Evolutionary conservation across 2,113 vertebrate species (phyloP).

Genomic region (Neopipo cinnamomea): DNA sequence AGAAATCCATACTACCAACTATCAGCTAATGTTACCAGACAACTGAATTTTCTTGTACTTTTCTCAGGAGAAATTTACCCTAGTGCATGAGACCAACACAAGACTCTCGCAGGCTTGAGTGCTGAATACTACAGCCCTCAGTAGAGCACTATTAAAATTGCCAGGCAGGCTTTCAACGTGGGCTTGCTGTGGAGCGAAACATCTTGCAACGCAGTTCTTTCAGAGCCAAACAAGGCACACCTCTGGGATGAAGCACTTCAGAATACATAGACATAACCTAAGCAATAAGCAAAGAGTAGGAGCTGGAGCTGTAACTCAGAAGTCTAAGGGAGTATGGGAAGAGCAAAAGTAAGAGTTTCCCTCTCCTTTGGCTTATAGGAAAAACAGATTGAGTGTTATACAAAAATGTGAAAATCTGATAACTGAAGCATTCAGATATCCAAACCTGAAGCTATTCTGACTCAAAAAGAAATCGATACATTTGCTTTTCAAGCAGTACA

Average conservation of each 20-base stretch:
- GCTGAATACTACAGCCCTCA: not conserved
- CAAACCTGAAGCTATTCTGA: not conserved
- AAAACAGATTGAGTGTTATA: not conserved
- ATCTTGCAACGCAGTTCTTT: not conserved
- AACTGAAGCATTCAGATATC: not conserved
- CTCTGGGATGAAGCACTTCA: not conserved
- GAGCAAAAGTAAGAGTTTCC: not conserved
- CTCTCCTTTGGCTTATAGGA: not conserved
- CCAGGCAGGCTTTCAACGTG: not conserved
- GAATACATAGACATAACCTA: not conserved
- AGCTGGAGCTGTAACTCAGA: not conserved
- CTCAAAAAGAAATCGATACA: not conserved
- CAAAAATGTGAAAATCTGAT: not conserved
- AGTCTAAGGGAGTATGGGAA: not conserved
- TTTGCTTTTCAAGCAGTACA: not conserved
- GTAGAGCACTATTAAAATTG: not conserved
- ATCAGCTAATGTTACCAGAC: not conserved
- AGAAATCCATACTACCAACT: not conserved
- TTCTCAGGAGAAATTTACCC: not conserved
- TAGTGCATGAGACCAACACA: not conserved
- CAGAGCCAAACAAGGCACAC: rapidly evolving
- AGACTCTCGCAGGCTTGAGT: not conserved
- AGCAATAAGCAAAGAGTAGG: not conserved
- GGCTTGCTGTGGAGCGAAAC: not conserved
- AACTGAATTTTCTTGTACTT: not conserved